Evolutionary conservation across 2,888 invertebrate genomes (phyloP).

Genomic region (Aleiodes alternator): DNA sequence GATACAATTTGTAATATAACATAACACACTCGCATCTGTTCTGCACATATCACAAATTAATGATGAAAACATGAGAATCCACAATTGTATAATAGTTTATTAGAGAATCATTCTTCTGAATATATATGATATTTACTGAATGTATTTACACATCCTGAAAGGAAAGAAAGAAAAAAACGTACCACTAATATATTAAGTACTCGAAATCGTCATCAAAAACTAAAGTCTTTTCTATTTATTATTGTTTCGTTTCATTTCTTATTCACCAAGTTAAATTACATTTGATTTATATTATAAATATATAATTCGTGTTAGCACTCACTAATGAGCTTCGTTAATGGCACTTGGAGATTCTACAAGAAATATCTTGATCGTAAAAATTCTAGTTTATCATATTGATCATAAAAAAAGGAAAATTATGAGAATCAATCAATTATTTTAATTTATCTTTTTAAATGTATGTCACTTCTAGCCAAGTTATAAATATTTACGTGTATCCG

Average conservation of each 20-base stretch:
- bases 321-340: slow-evolving; percentile 50
- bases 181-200: slow-evolving; percentile 44
- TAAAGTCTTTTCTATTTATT: slow-evolving; percentile 14
- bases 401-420: too few relatives aligned
- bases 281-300: slow-evolving; percentile 27
- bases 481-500: neutral
- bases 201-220: slow-evolving; percentile 34
- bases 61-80: neutral
- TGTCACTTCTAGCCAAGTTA: neutral
- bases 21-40: slow-evolving; percentile 3
- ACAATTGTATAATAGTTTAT: slow-evolving; percentile 18
- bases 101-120: slow-evolving; percentile 24
- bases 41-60: slow-evolving; percentile 6
- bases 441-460: neutral
- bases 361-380: neutral
- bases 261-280: neutral
- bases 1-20: slow-evolving; percentile 18
- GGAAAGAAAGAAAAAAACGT: slow-evolving; percentile 10
- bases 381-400: neutral
- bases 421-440: too few relatives aligned
- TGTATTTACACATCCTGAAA: slow-evolving; percentile 49
- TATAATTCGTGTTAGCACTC: slow-evolving; percentile 21
- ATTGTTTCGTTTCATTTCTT: slow-evolving; percentile 8
- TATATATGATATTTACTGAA: slow-evolving; percentile 41
- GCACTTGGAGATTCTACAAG: slow-evolving; percentile 58